phyloP scores from a whole-genome alignment of 1,140 invertebrate species.

The Heliconius congener region DNA sequence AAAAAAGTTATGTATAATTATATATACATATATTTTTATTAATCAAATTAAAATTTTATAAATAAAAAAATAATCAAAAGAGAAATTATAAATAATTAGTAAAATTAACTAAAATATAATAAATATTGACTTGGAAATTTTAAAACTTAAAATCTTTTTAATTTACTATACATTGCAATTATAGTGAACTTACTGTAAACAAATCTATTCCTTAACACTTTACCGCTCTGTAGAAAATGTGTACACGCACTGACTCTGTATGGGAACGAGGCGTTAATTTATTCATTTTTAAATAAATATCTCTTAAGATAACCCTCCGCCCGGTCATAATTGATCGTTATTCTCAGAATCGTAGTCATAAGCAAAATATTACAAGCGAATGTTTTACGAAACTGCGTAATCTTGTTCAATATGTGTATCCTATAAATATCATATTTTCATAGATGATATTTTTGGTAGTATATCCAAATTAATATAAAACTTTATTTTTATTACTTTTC shows the following conservation, averaged over 20 bases:
- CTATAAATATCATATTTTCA: too few species aligned
- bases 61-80: too few species aligned
- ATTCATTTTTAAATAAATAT: conserved; percentile 71
- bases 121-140: too few species aligned
- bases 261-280: conserved; percentile 56
- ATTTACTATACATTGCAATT: not conserved
- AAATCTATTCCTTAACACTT: not conserved
- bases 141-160: too few species aligned
- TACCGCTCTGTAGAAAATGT: conserved; percentile 34
- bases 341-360: conserved; percentile 61
- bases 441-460: too few species aligned
- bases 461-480: too few species aligned
- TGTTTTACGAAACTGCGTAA: conserved; percentile 8
- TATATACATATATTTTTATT: too few species aligned
- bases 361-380: conserved; percentile 51
- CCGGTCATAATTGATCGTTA: conserved; percentile 59
- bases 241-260: conserved; percentile 58
- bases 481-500: not conserved
- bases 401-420: too few species aligned
- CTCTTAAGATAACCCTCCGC: conserved; percentile 64
- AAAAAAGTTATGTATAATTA: too few species aligned
- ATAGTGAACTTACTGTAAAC: conserved; percentile 1
- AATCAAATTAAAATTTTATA: too few species aligned
- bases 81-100: too few species aligned
- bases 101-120: too few species aligned